Percentiles rank a stretch among this genome's conserved stretches.
These are phyloP conservation scores for Drosophila virilis DNA, from an alignment of 1,140 invertebrate genomes.

Conservation along the genomic window DNA sequence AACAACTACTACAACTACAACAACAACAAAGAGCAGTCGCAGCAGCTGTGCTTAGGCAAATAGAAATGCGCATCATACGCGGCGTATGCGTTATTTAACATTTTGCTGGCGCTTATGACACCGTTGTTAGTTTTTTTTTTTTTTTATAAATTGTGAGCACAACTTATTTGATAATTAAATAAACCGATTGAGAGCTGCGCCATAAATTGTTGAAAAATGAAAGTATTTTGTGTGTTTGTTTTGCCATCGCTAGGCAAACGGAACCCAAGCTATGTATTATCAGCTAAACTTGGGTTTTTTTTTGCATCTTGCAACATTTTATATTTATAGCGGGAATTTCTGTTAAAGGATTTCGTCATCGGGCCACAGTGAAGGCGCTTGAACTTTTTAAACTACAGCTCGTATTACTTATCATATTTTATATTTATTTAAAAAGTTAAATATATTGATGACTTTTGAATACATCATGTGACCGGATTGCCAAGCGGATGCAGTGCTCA, in stretches of 20 bases:
- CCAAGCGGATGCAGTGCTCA: conserved; percentile 3
- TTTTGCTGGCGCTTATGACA: conserved; percentile 59
- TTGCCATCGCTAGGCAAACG: conserved; percentile 6
- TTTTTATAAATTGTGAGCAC: conserved; percentile 46
- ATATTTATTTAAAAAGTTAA: neutral
- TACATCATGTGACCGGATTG: conserved; percentile 28
- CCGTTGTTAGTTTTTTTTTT: conserved; percentile 53
- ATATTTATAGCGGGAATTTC: conserved; percentile 9
- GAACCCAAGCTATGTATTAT: neutral
- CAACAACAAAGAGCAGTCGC: neutral
- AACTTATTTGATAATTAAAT: conserved; percentile 66
- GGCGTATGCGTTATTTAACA: conserved; percentile 79
- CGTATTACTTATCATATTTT: conserved; percentile 8
- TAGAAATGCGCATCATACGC: conserved; percentile 70
- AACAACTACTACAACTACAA: conserved; percentile 31
- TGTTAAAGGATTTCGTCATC: conserved; percentile 8
- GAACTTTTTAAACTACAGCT: conserved; percentile 11
- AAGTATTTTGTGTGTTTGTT: conserved; percentile 43
- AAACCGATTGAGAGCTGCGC: conserved; percentile 36
- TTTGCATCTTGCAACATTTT: neutral
- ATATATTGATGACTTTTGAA: conserved; percentile 18
- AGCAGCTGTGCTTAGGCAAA: conserved; percentile 47
- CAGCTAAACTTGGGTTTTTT: neutral
- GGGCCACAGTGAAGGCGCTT: neutral
- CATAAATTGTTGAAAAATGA: conserved; percentile 43